Percentiles rank a stretch among this genome's conserved stretches.
These are phyloP conservation scores for Microplitis deprimator DNA, from an alignment of 2,888 invertebrate species.

Conservation along the genomic window DNA sequence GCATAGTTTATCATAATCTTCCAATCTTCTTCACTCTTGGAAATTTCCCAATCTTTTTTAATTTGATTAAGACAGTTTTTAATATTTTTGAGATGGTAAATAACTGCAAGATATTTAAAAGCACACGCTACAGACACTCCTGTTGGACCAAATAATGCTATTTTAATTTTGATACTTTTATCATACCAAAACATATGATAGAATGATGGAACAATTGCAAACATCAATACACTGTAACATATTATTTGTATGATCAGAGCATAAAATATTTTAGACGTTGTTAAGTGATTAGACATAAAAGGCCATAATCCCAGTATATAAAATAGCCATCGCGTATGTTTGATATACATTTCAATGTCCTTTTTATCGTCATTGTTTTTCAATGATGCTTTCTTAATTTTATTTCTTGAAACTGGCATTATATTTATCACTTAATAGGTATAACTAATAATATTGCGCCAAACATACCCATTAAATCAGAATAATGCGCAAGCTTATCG, in stretches of 20 bases:
- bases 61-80: slow-evolving; percentile 42
- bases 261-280: not conserved
- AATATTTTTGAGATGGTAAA: slow-evolving; percentile 21
- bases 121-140: slow-evolving; percentile 20
- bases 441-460: not conserved
- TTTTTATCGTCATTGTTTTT: not conserved
- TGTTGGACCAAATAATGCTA: slow-evolving; percentile 23
- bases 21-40: slow-evolving; percentile 37
- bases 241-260: not conserved
- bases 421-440: not conserved
- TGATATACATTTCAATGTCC: slow-evolving; percentile 3
- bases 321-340: slow-evolving; percentile 24
- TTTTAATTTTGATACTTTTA: not conserved
- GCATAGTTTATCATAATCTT: slow-evolving; percentile 48
- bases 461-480: not conserved
- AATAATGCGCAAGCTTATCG: not conserved
- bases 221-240: not conserved
- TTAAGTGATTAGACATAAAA: not conserved
- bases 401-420: not conserved
- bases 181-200: slow-evolving; percentile 8
- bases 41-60: slow-evolving; percentile 47
- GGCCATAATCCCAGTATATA: slow-evolving; percentile 33
- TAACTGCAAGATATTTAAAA: slow-evolving; percentile 22
- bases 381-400: not conserved
- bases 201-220: not conserved